Conservation (phyloP, 2,888 invertebrate genomes). For the Leptopilina myrica region DNA sequence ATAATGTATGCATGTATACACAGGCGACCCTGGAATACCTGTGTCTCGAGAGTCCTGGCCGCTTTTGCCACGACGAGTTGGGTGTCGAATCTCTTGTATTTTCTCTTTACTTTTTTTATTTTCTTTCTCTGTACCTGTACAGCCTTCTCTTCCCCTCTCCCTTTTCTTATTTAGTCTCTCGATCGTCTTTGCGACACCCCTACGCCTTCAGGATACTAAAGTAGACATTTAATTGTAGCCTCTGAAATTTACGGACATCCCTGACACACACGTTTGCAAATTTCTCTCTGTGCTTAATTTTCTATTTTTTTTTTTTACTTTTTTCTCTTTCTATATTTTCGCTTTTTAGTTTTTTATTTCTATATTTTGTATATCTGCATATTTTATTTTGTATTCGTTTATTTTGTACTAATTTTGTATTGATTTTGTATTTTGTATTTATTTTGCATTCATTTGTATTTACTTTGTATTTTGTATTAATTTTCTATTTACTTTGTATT, state of each 20-base stretch:
- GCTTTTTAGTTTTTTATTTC: not conserved
- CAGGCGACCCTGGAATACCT: slow-evolving; percentile 27
- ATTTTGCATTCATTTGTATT: no score
- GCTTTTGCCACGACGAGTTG: not conserved
- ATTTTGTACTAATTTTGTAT: not conserved
- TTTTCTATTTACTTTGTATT: no score
- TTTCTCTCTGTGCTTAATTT: slow-evolving; percentile 17
- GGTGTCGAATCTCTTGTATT: slow-evolving; percentile 38
- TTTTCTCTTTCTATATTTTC: not conserved
- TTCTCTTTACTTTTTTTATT: slow-evolving; percentile 35
- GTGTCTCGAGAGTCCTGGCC: slow-evolving; percentile 13
- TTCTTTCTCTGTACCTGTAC: not conserved
- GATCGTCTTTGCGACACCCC: slow-evolving; percentile 23
- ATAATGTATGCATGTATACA: slow-evolving; percentile 23
- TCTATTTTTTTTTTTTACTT: not conserved
- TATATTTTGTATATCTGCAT: no score
- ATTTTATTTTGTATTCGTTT: not conserved
- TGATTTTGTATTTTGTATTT: no score
- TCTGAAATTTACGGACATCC: slow-evolving; percentile 38
- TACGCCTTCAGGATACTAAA: slow-evolving; percentile 37
- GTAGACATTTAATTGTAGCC: slow-evolving; percentile 37
- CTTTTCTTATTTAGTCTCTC: slow-evolving; percentile 7
- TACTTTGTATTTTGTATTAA: no score
- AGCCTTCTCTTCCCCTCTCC: slow-evolving; percentile 36
- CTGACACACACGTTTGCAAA: slow-evolving; percentile 33